Evolutionary conservation across 2,888 invertebrate genomes (phyloP), one percentile per base, ranked within the genome.

Genomic region (Zygothrica quintamaculata): DNA sequence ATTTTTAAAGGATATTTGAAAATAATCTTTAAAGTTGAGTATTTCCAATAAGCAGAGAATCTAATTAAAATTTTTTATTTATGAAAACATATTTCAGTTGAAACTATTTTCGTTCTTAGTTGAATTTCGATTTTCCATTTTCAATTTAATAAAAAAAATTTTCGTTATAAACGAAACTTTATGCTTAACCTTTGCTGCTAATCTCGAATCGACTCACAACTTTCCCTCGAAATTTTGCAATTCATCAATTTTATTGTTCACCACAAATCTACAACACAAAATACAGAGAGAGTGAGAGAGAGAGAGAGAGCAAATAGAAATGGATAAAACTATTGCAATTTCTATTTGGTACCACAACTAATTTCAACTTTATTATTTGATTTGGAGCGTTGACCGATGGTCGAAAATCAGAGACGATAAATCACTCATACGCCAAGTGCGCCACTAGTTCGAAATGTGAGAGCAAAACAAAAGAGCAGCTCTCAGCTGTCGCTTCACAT

Each of bases 331-430:
- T 60, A 65, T 66, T 59, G 39, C 81, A 68, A 76, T 78, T 78
- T 81, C 72, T 74, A 81, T 69, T 69, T 51, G 46, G 40, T 44
- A 64, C 79, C 81, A 60, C 79, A 80, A 76, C 80, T 82, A 82
- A 82, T 80, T 82, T 74, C 66, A 80, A 82, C 82, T 80, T 81
- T 77, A 80, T 77, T 80, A 80, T 82, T 80, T 67, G 68, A 77
- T 59, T 72, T 64, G 51, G 18, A 73, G 37, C 62, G 42, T 51
- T 75, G 74, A 58, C 60, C 78, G 57, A 34, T 56, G 72, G 56
- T 44, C 72, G 65, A 60, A 65, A 82, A 74, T 77, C 74, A 47
- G 44, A 15, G 47, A 68, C 71, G 47, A 82, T 81, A 81, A 81
- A 81, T 81, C 82, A 80, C 77, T 82, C 80, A 80, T 71, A 77